These are phyloP conservation scores for Orthochromis malagaraziensis DNA, from an alignment of 2,113 vertebrate genomes.

Conservation along the genomic window DNA sequence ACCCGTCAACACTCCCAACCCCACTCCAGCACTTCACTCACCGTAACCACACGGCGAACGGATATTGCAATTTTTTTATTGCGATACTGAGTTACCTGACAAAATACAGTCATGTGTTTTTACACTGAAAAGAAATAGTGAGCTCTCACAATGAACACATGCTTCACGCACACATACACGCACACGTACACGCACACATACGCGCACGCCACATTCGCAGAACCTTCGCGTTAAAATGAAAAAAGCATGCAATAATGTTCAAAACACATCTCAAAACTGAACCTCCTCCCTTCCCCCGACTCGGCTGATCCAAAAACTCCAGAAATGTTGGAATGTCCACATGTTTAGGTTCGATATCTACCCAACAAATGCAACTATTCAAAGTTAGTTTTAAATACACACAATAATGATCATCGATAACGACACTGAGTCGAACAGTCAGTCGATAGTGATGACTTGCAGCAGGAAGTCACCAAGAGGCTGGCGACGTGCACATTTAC, in stretches of 20 bases:
- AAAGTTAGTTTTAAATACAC: constrained; percentile 50
- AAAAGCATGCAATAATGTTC: constrained; percentile 64
- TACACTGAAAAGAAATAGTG: constrained; percentile 55
- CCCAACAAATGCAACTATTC: constrained; percentile 39
- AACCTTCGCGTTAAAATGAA: constrained; percentile 50
- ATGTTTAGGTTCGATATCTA: constrained; percentile 37
- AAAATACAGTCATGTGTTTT: constrained; percentile 48
- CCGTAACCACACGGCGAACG: not conserved
- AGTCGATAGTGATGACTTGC: constrained; percentile 32
- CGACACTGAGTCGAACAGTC: constrained; percentile 44
- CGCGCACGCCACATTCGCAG: constrained; percentile 34
- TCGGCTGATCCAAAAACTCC: not conserved
- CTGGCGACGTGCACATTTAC: constrained; percentile 29
- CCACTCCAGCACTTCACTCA: not conserved
- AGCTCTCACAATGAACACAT: constrained; percentile 62
- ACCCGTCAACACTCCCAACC: not conserved
- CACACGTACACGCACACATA: constrained; percentile 36
- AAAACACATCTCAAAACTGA: constrained; percentile 27
- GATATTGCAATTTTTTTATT: constrained; percentile 60
- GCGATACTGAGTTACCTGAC: constrained; percentile 57
- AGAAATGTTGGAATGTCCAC: constrained; percentile 15
- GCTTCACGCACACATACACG: constrained; percentile 51
- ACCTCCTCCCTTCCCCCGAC: not conserved
- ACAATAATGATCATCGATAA: constrained; percentile 5
- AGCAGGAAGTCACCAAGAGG: constrained; percentile 37